Base-by-base conservation (phyloP, 2,797 vertebrate species). In the Typhlichthys eigenmanni region DNA sequence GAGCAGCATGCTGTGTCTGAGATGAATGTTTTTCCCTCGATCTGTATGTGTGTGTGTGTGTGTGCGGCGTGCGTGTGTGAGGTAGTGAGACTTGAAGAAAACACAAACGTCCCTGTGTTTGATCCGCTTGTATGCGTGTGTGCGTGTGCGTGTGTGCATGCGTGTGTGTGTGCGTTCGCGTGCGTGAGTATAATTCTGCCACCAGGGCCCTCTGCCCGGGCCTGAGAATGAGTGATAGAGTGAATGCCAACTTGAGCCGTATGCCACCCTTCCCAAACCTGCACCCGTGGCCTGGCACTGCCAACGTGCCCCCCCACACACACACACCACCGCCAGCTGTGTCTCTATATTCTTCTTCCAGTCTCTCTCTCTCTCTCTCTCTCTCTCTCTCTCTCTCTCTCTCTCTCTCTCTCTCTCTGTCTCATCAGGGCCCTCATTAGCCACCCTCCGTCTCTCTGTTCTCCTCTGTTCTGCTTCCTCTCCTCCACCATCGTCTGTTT, bases 151-250 rank as follows among this genome's bases (percentile, higher is more conserved):
- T 13, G 53, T 32, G 53, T 29, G 53, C 10, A 17, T n/a, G n/a
- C 12, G 8, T 10, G 43, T 70, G 12, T 60, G 19, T 19, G 19
- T 19, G 19, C 19, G 19, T 19, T 2, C 17, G 16, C 13, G 6
- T 55, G 19, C 29, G 52, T 13, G 52, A 9, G 32, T 56, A 10
- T 57, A 54, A 55, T 8, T 57, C 12, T 76, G 74, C 80, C 79
- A 78, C 79, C 2, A 88, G 83, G 87, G 87, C 89, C 83, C 48
- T 0, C 64, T 81, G 89, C 86, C 88, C 83, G 77, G 83, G 88
- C 83, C 90, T 91, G 87, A 85, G 83, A 89, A 73, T 79, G 85
- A 80, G 68, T 76, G 89, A 90, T 89, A 88, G 86, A 90, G 86
- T 82, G 82, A 76, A 74, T 90, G 85, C 88, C 86, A 91, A 76